A percentile compares a stretch with the other conserved stretches of the same genome.
These are phyloP conservation scores for Nymphalis polychloros DNA, from an alignment of 2,888 invertebrate species.

Conservation along the genomic window DNA sequence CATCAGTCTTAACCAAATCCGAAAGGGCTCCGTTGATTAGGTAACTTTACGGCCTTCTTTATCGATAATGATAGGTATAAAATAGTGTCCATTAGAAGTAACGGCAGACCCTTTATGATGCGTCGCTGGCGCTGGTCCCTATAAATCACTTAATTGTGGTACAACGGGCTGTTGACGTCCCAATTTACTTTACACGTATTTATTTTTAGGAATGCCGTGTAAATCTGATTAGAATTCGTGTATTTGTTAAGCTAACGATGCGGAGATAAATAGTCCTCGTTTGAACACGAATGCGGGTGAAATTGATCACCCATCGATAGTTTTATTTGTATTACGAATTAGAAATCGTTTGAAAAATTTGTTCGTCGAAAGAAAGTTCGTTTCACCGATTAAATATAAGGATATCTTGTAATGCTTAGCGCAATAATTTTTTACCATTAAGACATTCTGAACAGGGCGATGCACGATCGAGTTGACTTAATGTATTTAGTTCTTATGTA, in stretches of 20 bases:
- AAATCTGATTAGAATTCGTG: slow-evolving; percentile 37
- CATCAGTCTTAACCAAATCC: slow-evolving; percentile 32
- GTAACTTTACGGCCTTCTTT: slow-evolving; percentile 39
- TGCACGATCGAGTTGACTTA: neutral
- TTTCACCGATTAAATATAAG: neutral
- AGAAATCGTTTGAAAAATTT: slow-evolving; percentile 19
- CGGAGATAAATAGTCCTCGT: slow-evolving; percentile 35
- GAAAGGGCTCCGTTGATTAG: slow-evolving; percentile 27
- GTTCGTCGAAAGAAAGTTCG: slow-evolving; percentile 17
- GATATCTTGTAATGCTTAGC: neutral
- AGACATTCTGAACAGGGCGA: neutral
- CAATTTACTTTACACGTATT: slow-evolving; percentile 38
- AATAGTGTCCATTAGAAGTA: slow-evolving; percentile 40
- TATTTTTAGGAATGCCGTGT: slow-evolving; percentile 37
- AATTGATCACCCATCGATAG: slow-evolving; percentile 21
- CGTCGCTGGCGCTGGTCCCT: slow-evolving; percentile 15
- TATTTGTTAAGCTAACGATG: slow-evolving; percentile 32
- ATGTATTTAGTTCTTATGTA: neutral
- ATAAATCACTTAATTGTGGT: slow-evolving; percentile 35
- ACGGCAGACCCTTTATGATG: slow-evolving; percentile 33
- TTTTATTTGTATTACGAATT: slow-evolving; percentile 19
- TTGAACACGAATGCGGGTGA: slow-evolving; percentile 16
- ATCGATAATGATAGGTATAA: slow-evolving; percentile 40
- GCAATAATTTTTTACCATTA: neutral
- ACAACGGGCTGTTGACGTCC: slow-evolving; percentile 28